Conservation (phyloP, 2,113 vertebrate species). For the Actinemys pallida region DNA sequence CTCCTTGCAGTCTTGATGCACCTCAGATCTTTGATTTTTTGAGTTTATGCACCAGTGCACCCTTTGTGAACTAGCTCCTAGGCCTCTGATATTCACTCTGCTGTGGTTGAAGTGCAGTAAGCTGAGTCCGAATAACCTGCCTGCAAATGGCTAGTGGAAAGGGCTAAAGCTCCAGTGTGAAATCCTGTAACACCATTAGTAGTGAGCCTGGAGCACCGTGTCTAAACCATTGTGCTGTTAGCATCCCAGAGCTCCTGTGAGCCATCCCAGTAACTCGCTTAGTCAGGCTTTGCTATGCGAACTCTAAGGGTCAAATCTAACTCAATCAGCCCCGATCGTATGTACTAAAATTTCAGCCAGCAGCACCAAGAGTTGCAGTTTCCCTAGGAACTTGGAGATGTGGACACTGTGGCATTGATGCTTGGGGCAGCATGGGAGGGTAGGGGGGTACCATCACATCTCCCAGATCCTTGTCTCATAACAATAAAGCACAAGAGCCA, state of each 20-base stretch:
- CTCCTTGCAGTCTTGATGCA: not conserved
- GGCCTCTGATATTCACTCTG: not conserved
- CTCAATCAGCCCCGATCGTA: not conserved
- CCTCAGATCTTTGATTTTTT: not conserved
- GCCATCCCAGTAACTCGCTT: not conserved
- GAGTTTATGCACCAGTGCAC: too few species aligned
- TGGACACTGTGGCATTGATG: not conserved
- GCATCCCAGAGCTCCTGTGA: not conserved
- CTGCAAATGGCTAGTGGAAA: not conserved
- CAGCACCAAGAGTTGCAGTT: not conserved
- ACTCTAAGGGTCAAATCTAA: rapidly evolving
- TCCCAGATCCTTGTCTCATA: rapidly evolving
- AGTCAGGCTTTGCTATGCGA: not conserved
- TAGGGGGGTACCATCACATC: not conserved
- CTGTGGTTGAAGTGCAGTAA: not conserved
- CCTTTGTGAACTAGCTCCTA: not conserved
- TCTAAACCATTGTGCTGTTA: not conserved
- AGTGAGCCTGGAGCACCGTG: not conserved
- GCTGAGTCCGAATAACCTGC: not conserved
- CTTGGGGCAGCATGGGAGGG: not conserved
- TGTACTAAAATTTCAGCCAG: not conserved
- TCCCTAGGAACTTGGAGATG: not conserved
- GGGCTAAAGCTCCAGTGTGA: not conserved
- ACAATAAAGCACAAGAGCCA: not conserved
- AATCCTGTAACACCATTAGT: rapidly evolving